A percentile compares a stretch with the other conserved stretches of the same genome.
phyloP scores from a whole-genome alignment of 1,140 invertebrate genomes.

The Helicoverpa armigera region DNA sequence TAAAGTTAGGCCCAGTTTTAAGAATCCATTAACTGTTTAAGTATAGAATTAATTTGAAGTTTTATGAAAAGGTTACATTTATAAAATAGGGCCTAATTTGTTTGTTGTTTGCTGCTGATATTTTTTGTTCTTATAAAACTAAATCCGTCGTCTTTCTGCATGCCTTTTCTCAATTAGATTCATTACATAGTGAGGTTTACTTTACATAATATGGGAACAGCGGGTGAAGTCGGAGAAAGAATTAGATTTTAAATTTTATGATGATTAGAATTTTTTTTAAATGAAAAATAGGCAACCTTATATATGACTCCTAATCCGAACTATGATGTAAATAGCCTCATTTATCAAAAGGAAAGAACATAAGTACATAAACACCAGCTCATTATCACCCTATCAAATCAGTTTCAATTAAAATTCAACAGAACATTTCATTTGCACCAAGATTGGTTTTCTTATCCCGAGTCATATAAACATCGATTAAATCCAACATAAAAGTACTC shows the following conservation, averaged over 20 bases:
- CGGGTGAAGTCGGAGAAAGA: no score
- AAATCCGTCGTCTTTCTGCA: no score
- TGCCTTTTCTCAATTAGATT: no score
- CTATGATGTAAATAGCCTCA: no score
- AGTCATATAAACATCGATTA: constrained; percentile 26
- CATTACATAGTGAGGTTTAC: no score
- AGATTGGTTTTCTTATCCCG: constrained; percentile 30
- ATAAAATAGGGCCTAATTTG: neutral
- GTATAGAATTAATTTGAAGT: neutral
- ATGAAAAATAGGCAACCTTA: no score
- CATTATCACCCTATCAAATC: neutral
- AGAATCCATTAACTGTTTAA: constrained; percentile 13
- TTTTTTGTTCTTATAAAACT: no score
- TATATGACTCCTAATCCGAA: no score
- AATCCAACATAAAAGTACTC: neutral
- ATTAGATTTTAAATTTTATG: no score
- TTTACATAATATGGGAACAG: no score
- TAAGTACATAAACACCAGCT: neutral
- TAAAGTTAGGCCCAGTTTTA: constrained; percentile 2
- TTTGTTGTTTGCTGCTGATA: neutral
- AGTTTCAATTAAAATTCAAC: constrained; percentile 20
- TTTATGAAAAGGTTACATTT: neutral
- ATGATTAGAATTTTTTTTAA: no score
- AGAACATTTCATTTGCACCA: neutral
- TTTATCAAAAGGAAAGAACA: neutral